Base-by-base conservation (phyloP, 2,888 invertebrate species). In the Rhabditoides inermis region DNA sequence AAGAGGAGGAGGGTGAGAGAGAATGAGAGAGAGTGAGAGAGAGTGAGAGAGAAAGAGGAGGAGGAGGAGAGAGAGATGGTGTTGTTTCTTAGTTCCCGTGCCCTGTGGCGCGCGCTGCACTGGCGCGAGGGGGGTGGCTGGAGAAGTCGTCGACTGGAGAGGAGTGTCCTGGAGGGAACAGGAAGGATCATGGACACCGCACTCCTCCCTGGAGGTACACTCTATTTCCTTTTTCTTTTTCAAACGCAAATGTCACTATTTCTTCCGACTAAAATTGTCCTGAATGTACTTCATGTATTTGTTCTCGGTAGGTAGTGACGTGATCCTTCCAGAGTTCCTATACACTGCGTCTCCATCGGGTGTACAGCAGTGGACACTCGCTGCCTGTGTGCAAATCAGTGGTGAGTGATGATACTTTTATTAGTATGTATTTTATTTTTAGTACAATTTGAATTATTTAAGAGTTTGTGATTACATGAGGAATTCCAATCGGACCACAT, bases 41-140 rank as follows among this genome's bases (percentile, higher is more conserved):
- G n/a, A n/a, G n/a, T n/a, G n/a, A n/a, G n/a, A n/a, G n/a, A n/a
- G n/a, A n/a, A n/a, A n/a, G n/a, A n/a, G n/a, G n/a, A n/a, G n/a
- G n/a, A n/a, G n/a, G n/a, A n/a, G n/a, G n/a, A n/a, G n/a, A n/a
- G n/a, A n/a, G n/a, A n/a, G n/a, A n/a, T n/a, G n/a, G n/a, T n/a
- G 7, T 2, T 23, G 7, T 35, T 15, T 49, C 42, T 44, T 35
- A 49, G 61, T 30, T 15, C 32, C 30, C 25, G 45, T 12, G 25
- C 39, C 27, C 51, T 65, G 55, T 63, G 69, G 67, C 65, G 66
- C 49, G 36, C 68, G 2, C 61, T 61, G 15, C 65, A 69, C 40
- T 69, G 66, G 66, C 54, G 61, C 26, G 69, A 65, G 42, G 65
- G 63, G 32, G 63, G 60, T 26, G 61, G 59, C 32, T 64, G 62